Conservation (phyloP, 2,888 invertebrate genomes). For the Oscheius onirici region DNA sequence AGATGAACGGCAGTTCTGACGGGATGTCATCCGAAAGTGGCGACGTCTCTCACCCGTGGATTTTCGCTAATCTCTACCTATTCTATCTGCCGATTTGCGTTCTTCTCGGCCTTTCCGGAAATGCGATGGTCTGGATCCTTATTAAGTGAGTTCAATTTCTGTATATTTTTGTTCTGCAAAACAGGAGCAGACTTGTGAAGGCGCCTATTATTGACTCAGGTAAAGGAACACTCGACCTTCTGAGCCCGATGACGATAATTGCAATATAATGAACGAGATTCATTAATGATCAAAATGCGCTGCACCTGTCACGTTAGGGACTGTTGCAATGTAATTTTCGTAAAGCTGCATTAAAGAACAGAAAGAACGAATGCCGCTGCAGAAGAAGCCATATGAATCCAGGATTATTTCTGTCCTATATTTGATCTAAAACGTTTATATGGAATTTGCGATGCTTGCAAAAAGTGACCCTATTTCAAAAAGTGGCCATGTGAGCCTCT, state of each 20-base stretch:
- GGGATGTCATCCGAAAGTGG: not conserved
- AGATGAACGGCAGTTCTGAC: slow-evolving; percentile 28
- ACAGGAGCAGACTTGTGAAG: not conserved
- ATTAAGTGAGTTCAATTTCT: slow-evolving; percentile 51
- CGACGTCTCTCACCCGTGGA: not conserved
- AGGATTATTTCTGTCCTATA: too few species aligned
- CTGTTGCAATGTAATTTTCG: too few species aligned
- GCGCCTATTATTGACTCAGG: too few species aligned
- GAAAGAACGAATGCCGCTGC: too few species aligned
- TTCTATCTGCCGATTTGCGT: slow-evolving; percentile 67
- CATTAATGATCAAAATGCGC: not conserved
- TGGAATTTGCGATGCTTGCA: too few species aligned
- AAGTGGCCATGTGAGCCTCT: too few species aligned
- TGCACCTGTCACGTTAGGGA: not conserved
- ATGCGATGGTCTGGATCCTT: slow-evolving; percentile 66
- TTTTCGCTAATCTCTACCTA: slow-evolving; percentile 54
- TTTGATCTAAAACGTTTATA: too few species aligned
- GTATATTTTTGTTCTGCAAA: not conserved
- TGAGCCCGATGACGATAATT: not conserved
- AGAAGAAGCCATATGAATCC: too few species aligned
- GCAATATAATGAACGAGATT: not conserved
- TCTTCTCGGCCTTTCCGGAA: slow-evolving; percentile 66
- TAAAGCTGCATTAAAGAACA: too few species aligned
- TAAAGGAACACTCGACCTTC: too few species aligned
- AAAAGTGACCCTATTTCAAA: too few species aligned